Evolutionary conservation across 2,113 vertebrate genomes (phyloP).

Genomic region (Gallinago undulata): DNA sequence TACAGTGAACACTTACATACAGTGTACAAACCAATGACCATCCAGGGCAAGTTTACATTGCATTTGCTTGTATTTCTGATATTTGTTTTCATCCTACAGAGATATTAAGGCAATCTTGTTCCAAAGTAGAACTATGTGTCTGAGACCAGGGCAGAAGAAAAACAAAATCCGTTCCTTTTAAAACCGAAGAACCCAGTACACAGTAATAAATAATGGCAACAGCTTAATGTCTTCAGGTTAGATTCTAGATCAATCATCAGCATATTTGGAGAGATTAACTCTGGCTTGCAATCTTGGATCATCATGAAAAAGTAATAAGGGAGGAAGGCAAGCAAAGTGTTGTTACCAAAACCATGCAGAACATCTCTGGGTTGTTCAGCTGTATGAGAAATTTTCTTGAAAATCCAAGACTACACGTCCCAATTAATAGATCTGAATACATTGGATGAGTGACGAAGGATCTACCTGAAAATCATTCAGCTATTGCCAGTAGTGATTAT

Average conservation of each 20-base stretch:
- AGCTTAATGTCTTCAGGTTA: not conserved
- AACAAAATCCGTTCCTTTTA: not conserved
- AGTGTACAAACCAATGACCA: rapidly evolving
- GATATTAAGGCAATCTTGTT: not conserved
- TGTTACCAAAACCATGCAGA: not conserved
- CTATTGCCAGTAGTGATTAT: not conserved
- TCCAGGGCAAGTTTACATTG: not conserved
- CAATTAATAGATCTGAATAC: not conserved
- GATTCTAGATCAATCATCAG: not conserved
- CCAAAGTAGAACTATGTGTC: not conserved
- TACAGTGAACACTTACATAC: too few species aligned
- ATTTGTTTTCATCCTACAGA: not conserved
- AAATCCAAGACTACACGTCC: not conserved
- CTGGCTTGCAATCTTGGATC: not conserved
- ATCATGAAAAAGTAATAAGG: not conserved
- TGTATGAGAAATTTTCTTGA: not conserved
- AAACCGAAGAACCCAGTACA: not conserved
- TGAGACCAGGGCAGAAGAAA: not conserved
- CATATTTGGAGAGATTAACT: not conserved
- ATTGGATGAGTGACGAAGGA: not conserved
- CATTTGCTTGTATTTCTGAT: not conserved
- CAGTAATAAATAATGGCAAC: not conserved
- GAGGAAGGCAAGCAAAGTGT: not conserved
- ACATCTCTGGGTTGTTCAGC: not conserved
- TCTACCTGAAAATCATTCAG: not conserved